These are phyloP conservation scores for Cyanoderma ruficeps DNA, from an alignment of 2,113 vertebrate species.

Conservation along the genomic window DNA sequence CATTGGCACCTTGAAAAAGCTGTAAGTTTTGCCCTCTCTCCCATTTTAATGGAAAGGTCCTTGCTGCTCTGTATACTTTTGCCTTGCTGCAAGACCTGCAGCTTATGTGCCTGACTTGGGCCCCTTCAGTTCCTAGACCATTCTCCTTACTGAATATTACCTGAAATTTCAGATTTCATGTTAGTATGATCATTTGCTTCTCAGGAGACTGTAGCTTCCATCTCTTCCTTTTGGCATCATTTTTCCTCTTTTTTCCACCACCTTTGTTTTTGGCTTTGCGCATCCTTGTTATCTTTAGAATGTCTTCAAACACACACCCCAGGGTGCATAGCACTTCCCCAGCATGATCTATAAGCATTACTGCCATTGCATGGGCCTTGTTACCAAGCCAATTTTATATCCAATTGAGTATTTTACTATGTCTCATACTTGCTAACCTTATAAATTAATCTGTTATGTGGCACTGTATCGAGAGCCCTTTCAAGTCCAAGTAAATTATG, in stretches of 20 bases:
- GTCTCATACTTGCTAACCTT: constrained; percentile 59
- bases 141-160: background rate
- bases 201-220: background rate
- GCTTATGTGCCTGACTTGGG: background rate
- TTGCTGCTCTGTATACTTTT: background rate
- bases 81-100: background rate
- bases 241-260: background rate
- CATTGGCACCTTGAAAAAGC: background rate
- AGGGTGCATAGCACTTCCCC: background rate
- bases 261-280: background rate
- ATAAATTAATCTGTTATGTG: constrained; percentile 67
- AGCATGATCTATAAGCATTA: background rate
- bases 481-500: constrained; percentile 69
- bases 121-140: background rate
- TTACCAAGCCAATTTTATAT: constrained; percentile 13
- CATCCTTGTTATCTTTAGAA: background rate
- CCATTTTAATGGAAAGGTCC: background rate
- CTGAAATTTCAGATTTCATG: background rate
- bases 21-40: background rate
- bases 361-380: background rate
- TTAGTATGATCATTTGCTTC: background rate
- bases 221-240: background rate
- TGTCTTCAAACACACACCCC: background rate
- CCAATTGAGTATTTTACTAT: constrained; percentile 54
- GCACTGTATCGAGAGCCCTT: constrained; percentile 49